Percentiles rank a stretch among this genome's conserved stretches.
Conservation (phyloP, 2,113 vertebrate species). For the Pachycephala philippinensis region DNA sequence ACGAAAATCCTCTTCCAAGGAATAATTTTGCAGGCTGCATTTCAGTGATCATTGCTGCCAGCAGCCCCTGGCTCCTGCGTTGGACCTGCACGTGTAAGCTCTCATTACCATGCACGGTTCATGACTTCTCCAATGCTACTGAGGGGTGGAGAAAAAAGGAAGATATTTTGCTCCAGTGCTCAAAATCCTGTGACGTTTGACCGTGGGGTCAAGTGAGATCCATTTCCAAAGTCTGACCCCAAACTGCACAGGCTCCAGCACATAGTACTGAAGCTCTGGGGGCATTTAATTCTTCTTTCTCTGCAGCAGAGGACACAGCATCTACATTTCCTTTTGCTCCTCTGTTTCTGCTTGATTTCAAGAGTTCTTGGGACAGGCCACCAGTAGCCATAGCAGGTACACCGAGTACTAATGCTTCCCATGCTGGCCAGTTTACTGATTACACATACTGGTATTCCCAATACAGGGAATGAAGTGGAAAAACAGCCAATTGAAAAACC, state of each 20-base stretch:
- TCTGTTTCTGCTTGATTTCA: neutral
- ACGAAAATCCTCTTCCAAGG: neutral
- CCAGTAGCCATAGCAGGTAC: neutral
- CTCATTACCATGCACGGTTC: accelerated
- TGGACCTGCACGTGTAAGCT: neutral
- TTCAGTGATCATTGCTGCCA: neutral
- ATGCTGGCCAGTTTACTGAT: neutral
- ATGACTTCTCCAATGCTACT: neutral
- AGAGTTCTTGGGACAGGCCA: neutral
- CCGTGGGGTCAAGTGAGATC: neutral
- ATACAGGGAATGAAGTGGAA: neutral
- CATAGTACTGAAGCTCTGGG: neutral
- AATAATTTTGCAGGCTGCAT: neutral
- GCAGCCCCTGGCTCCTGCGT: neutral
- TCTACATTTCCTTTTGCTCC: neutral
- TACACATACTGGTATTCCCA: neutral
- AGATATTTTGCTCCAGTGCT: neutral
- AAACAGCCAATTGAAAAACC: neutral
- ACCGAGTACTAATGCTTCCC: neutral
- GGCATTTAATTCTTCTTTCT: neutral
- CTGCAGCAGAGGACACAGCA: neutral
- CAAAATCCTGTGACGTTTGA: neutral
- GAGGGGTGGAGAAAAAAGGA: neutral
- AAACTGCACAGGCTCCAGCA: neutral
- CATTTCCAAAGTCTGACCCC: neutral